Base-by-base conservation (phyloP, 2,113 vertebrate genomes). In the Plotosus lineatus region DNA sequence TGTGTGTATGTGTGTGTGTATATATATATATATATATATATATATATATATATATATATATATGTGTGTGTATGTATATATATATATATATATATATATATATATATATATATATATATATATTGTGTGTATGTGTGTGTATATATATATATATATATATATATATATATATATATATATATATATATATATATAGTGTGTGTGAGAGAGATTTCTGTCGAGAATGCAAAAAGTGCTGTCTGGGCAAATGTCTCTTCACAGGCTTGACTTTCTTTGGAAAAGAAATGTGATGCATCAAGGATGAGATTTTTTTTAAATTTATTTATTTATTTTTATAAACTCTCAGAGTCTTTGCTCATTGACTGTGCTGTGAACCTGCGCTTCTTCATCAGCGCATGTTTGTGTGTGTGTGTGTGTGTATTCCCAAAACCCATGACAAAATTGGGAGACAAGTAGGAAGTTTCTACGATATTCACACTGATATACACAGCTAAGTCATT, bases 211-310 rank as follows among this genome's bases (percentile, higher is more conserved):
- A 1, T 56, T 58, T 21, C 36, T 44, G n/a, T 53, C 17, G 19
- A 23, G 48, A 53, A 36, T 17, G 17, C 46, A 66, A 42, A 68
- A 68, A 26, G 65, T 68, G 65, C 65, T 68, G 48, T 53, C 46
- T 53, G 31, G 17, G 28, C 46, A 26, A 78, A n/a, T 51, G 36
- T 79, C 51, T n/a, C n/a, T 46, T 58, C 38, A 44, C 17, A 36
- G 4, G 9, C 40, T 6, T 10, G 72, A 36, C 23, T 40, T 58
- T 44, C 53, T 75, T 40, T n/a, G 3, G 36, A 58, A 58, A 42
- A 46, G 66, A 44, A 46, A 71, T 19, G 6, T 48, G 42, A 73
- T 42, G 28, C 15, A 15, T 74, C 79, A 80, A 80, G 33, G 79
- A 65, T 36, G 19, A 68, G 26, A 42, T 2, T 8, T 33, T 11